phyloP scores from a whole-genome alignment of 2,888 invertebrate genomes.

The Scrobipalpa atriplicella region DNA sequence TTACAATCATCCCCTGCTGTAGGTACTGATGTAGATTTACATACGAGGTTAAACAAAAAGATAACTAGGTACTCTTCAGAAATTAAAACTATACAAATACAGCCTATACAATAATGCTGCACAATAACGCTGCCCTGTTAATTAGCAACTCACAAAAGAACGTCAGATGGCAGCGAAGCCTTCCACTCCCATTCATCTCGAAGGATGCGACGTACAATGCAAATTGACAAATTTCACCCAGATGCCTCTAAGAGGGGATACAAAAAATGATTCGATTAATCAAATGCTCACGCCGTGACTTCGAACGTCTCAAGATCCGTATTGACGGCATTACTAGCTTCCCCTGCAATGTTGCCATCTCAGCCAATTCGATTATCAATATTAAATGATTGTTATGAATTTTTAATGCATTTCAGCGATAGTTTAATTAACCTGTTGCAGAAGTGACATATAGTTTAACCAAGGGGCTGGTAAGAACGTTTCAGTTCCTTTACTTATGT shows the following conservation, averaged over 20 bases:
- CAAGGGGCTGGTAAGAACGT: no score
- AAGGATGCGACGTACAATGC: constrained; percentile 30
- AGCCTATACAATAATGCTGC: not conserved
- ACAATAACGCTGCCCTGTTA: not conserved
- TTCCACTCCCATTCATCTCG: constrained; percentile 26
- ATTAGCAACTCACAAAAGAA: constrained; percentile 8
- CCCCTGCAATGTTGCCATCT: constrained; percentile 31
- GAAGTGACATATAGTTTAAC: no score
- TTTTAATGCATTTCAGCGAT: no score
- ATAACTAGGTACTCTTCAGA: no score
- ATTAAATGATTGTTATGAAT: no score
- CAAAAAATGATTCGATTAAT: constrained; percentile 80
- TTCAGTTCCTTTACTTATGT: no score
- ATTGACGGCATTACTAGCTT: constrained; percentile 79
- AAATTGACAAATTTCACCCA: constrained; percentile 48
- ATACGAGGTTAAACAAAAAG: no score
- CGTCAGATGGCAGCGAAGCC: constrained; percentile 23
- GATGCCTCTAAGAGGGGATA: constrained; percentile 47
- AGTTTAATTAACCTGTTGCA: no score
- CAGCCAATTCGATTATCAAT: not conserved
- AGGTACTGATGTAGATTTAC: no score
- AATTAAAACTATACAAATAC: no score
- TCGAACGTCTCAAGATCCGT: constrained; percentile 65
- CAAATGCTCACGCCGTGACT: constrained; percentile 78
- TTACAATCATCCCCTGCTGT: no score